Percentiles rank a stretch among this genome's conserved stretches.
phyloP scores from a whole-genome alignment of 2,888 invertebrate species.

The Drosophila aldrichi region DNA sequence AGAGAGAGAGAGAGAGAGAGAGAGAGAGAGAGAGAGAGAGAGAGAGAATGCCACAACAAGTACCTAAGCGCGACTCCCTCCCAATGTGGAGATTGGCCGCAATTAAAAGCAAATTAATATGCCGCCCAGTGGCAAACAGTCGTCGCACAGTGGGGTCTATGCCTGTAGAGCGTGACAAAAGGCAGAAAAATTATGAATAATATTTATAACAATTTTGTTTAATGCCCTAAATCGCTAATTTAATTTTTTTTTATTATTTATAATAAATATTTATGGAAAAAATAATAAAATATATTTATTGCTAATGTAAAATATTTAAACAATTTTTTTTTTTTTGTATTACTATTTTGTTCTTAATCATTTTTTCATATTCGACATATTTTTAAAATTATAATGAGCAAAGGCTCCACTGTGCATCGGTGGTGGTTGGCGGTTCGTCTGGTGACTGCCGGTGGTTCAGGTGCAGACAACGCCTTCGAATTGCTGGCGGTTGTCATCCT shows the following conservation, averaged over 20 bases:
- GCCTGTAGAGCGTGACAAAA: neutral
- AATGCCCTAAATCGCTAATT: too few species aligned
- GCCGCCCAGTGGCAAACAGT: conserved; percentile 61
- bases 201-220: too few species aligned
- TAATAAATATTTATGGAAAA: too few species aligned
- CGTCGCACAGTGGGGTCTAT: neutral
- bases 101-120: conserved; percentile 84
- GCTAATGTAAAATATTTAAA: too few species aligned
- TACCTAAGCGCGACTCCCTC: conserved; percentile 51
- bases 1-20: too few species aligned
- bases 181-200: too few species aligned
- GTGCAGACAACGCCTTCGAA: conserved; percentile 49
- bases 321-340: too few species aligned
- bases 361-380: too few species aligned
- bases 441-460: conserved; percentile 29
- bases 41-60: conserved; percentile 55
- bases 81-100: conserved; percentile 59
- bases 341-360: too few species aligned
- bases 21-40: too few species aligned
- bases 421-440: conserved; percentile 1
- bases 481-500: conserved; percentile 59
- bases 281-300: too few species aligned
- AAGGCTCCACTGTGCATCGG: neutral
- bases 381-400: neutral
- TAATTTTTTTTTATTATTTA: too few species aligned